phyloP scores from a whole-genome alignment of 2,888 invertebrate genomes.

The Thera obeliscata region DNA sequence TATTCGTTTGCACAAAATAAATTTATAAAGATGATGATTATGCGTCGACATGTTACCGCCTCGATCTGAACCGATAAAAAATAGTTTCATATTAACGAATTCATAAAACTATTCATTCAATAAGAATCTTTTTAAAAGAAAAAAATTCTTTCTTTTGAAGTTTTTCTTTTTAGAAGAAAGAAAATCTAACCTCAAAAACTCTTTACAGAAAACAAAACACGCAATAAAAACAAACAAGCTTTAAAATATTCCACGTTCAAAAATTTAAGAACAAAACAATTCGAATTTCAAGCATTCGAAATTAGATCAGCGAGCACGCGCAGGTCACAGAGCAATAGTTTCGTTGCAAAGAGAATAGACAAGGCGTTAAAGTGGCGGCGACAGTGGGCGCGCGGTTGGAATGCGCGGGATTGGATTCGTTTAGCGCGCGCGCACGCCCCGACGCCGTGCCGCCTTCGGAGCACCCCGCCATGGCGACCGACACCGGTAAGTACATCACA shows the following conservation, averaged over 20 bases:
- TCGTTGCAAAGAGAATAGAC: constrained; percentile 54
- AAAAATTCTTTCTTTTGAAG: too few species aligned
- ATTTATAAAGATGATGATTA: constrained; percentile 45
- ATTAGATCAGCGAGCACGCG: constrained; percentile 40
- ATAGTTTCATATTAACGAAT: not conserved
- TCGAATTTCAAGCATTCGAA: constrained; percentile 35
- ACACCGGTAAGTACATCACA: constrained; percentile 70
- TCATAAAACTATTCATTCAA: not conserved
- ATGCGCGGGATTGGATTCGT: constrained; percentile 80
- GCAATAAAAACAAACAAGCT: constrained; percentile 56
- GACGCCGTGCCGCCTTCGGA: constrained; percentile 82
- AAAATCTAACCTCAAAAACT: constrained; percentile 39
- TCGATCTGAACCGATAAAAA: constrained; percentile 42
- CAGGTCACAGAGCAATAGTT: constrained; percentile 43
- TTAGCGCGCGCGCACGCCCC: constrained; percentile 78
- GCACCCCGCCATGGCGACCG: constrained; percentile 82
- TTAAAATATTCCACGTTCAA: constrained; percentile 49
- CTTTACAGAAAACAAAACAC: constrained; percentile 60
- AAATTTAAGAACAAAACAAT: constrained; percentile 35
- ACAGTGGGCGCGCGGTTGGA: constrained; percentile 74
- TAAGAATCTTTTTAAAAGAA: not conserved
- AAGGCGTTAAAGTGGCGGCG: constrained; percentile 76
- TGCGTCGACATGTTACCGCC: constrained; percentile 51
- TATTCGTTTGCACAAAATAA: constrained; percentile 47
- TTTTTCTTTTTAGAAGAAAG: constrained; percentile 4